Evolutionary conservation across 1,140 invertebrate species (phyloP), one percentile per base, ranked within the genome.

Genomic region (Littorina saxatilis): DNA sequence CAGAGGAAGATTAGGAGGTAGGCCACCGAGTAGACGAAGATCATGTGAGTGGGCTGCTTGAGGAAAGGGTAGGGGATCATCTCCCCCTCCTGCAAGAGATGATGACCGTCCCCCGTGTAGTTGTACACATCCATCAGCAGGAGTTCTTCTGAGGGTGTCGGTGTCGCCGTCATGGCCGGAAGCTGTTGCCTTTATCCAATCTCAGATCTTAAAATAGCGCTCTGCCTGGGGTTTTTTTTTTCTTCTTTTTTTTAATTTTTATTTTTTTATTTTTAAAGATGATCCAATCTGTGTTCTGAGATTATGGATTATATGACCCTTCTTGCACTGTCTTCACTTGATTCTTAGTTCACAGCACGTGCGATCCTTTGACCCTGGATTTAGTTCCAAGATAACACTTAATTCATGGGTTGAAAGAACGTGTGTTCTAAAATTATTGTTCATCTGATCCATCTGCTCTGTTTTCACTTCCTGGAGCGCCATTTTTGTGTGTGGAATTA

Each of bases 1-100:
- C 95, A 92, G 0, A 95, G 82, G 86, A 98, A 97, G 1, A 97
- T 95, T 20, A 95, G 79, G 39, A 80, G 66, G 70, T 86, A 88
- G 39, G 81, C 83, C 23, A 87, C 20, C 35, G 82, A 84, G 43
- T 83, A 85, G 27, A 86, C 50, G n/a, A 82, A 74, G 11, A 87
- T 72, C 39, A 85, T 79, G 80, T 85, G 77, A 0, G 74, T 29
- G 15, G 84, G 83, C 35, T 84, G 81, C 58, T 85, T 85, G 35
- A 88, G 70, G n/a, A 80, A 35, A 15, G 86, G 79, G 66, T 80
- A 85, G 81, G n/a, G 17, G 74, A 58, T 29, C 2, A 7, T 2
- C 1, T 80, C 63, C 0, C 39, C 76, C 17, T 40, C 35, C 3
- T 15, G 20, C 5, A 35, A 1, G 2, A 23, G 32, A n/a, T 32